Base-by-base conservation (phyloP, 1,140 invertebrate species). In the Drosophila chauvacae region DNA sequence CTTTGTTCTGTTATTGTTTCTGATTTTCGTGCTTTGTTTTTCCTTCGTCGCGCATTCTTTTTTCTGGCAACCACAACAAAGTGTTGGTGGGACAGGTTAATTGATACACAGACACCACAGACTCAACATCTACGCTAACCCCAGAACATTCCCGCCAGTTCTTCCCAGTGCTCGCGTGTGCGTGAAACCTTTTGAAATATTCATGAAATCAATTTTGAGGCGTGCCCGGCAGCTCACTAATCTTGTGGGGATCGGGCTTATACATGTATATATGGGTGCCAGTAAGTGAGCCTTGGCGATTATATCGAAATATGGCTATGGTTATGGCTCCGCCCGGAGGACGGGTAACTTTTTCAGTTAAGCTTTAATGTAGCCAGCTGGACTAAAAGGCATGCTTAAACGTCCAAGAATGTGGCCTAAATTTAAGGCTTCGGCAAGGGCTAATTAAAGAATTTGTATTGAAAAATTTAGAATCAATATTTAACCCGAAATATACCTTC, bases 131-230 rank as follows among this genome's bases (percentile, higher is more conserved):
- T n/a, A 55, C 42, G 33, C 41, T 20, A 41, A 14, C 39, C 30
- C n/a, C 42, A 9, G 11, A 30, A 14, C n/a, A n/a, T 45, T 45
- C 30, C 59, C 50, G 26, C 18, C 28, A 11, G 11, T 35, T 13
- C 18, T 30, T 26, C 45, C 45, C 26, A n/a, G 20, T 45, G 28
- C 51, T 73, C 57, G 50, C 56, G 45, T 62, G 48, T 77, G 76
- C 71, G 59, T 56, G 71, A 77, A 88, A 71, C 77, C 84, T 88
- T 88, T 88, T 88, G 85, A 88, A 88, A 88, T 88, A 88, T 88
- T 88, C 81, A 88, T 88, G 84, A 81, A 88, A 88, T 88, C 85
- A 88, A 88, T 88, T 88, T 88, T 41, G 62, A 44, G 65, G 65
- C 70, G 68, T 42, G 53, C 45, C 65, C 55, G 45, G 56, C 55